Evolutionary conservation across 2,797 vertebrate species (phyloP).

Genomic region (Amblyopsis hoosieri): DNA sequence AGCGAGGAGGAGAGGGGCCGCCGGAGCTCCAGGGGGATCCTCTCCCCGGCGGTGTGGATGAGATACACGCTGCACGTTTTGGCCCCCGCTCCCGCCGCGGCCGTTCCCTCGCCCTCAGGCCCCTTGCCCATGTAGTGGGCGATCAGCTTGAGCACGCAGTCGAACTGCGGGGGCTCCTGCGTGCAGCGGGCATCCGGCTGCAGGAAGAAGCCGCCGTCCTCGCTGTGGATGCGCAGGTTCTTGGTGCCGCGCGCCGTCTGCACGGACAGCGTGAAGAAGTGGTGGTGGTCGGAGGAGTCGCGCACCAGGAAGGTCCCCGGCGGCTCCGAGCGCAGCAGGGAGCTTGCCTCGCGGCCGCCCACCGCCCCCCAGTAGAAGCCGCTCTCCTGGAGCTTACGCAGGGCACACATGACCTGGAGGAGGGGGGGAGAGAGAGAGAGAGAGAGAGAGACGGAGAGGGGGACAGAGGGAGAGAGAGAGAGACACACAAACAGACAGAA

Average conservation of each 20-base stretch:
- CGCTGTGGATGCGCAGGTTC: conserved; percentile 96
- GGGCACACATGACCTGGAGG: conserved; percentile 83
- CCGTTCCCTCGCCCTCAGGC: conserved; percentile 27
- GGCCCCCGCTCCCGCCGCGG: conserved; percentile 42
- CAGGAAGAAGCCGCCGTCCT: conserved; percentile 89
- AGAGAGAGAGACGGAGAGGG: no score
- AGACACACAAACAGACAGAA: no score
- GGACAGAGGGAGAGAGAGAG: not conserved
- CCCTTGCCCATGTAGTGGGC: conserved; percentile 91
- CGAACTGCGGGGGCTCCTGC: conserved; percentile 88
- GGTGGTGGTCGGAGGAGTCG: conserved; percentile 94
- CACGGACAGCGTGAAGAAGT: conserved; percentile 97
- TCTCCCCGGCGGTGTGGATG: conserved; percentile 91
- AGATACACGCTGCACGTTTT: conserved; percentile 84
- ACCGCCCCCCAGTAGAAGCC: conserved; percentile 97
- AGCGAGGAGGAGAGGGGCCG: conserved; percentile 88
- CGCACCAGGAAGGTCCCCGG: conserved; percentile 95
- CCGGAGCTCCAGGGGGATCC: conserved; percentile 89
- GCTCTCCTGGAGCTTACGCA: conserved; percentile 94
- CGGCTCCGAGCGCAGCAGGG: conserved; percentile 86
- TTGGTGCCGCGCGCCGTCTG: conserved; percentile 93
- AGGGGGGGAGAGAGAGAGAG: not conserved
- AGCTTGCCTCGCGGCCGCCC: conserved; percentile 90
- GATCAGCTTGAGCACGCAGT: conserved; percentile 95
- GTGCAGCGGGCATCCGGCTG: conserved; percentile 90